phyloP scores from a whole-genome alignment of 2,888 invertebrate genomes.

The Penaeus monodon region DNA sequence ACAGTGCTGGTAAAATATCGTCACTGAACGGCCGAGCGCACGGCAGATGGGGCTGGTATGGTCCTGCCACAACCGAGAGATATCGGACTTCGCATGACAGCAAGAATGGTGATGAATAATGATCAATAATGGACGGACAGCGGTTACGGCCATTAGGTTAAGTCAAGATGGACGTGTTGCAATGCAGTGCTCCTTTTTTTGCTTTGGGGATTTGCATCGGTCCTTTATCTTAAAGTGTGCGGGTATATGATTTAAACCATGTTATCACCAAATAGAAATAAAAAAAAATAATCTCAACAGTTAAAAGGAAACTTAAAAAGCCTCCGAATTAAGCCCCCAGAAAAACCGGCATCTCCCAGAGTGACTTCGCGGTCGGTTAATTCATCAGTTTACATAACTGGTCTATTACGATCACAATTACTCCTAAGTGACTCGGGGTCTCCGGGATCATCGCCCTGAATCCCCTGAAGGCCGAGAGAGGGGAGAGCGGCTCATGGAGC shows the following conservation, averaged over 20 bases:
- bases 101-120: slow-evolving; percentile 50
- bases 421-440: slow-evolving; percentile 49
- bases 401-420: slow-evolving; percentile 54
- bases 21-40: slow-evolving; percentile 11
- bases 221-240: no score
- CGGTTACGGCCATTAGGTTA: slow-evolving; percentile 45
- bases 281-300: neutral
- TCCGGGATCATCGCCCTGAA: slow-evolving; percentile 34
- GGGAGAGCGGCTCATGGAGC: neutral
- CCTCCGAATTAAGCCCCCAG: neutral
- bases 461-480: slow-evolving; percentile 15
- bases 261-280: neutral
- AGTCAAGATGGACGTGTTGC: slow-evolving; percentile 25
- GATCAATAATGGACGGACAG: slow-evolving; percentile 54
- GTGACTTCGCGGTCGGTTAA: slow-evolving; percentile 37
- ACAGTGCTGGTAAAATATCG: neutral
- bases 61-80: slow-evolving; percentile 8
- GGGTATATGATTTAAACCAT: no score
- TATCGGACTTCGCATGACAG: slow-evolving; percentile 38
- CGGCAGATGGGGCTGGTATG: neutral
- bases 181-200: neutral
- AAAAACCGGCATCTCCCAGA: slow-evolving; percentile 6
- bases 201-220: neutral
- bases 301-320: neutral
- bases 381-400: slow-evolving; percentile 38